Conservation (phyloP, 2,113 vertebrate species). For the Podarcis cretensis region DNA sequence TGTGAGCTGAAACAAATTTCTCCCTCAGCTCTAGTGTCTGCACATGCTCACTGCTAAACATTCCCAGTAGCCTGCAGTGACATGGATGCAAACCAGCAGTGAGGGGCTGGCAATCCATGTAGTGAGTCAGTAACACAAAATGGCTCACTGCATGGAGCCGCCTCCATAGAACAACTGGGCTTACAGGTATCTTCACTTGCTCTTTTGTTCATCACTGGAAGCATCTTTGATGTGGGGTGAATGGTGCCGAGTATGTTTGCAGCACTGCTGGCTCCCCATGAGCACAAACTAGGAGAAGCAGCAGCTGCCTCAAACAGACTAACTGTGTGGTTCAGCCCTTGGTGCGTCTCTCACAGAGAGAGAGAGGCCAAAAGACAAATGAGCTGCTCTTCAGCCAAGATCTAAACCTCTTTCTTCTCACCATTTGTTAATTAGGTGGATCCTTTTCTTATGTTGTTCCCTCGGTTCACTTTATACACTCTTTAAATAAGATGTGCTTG, state of each 20-base stretch:
- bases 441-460: too few species aligned
- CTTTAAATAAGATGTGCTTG: too few species aligned
- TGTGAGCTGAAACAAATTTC: too few species aligned
- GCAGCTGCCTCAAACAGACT: neutral
- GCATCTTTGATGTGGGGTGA: neutral
- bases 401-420: neutral
- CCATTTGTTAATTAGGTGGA: neutral
- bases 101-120: too few species aligned
- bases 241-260: neutral
- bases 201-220: neutral
- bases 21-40: too few species aligned
- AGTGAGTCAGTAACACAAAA: neutral
- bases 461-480: too few species aligned
- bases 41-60: neutral
- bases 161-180: neutral
- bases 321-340: neutral
- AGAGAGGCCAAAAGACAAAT: neutral
- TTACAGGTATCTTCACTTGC: neutral
- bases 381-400: too few species aligned
- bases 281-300: neutral
- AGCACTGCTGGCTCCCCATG: neutral
- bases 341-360: neutral
- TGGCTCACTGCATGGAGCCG: neutral
- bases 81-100: neutral
- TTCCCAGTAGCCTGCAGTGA: neutral